These are phyloP conservation scores for Chionomys nivalis DNA, from an alignment of 2,113 vertebrate species.

Conservation along the genomic window DNA sequence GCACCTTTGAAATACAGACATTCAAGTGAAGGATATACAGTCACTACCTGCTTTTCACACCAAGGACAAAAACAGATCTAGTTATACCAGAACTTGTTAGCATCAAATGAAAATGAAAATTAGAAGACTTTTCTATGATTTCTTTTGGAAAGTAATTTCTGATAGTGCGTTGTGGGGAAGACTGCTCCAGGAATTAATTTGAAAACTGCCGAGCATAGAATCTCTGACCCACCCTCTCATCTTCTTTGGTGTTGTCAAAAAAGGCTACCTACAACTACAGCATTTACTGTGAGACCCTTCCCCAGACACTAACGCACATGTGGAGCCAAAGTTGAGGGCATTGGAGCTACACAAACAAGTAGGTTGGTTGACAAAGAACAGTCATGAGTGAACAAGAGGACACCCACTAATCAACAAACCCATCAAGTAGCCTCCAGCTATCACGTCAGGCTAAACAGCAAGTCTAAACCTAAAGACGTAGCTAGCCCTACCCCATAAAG, in stretches of 20 bases:
- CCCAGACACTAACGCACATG: neutral
- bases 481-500: neutral
- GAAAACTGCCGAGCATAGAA: neutral
- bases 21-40: neutral
- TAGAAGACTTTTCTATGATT: constrained; percentile 3
- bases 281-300: neutral
- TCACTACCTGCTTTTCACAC: neutral
- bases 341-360: neutral
- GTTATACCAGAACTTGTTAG: neutral
- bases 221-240: neutral
- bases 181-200: neutral
- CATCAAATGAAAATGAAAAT: constrained; percentile 32
- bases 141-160: constrained; percentile 18
- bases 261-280: neutral
- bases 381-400: neutral
- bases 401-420: neutral
- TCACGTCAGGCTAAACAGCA: neutral
- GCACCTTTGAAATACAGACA: constrained; percentile 88
- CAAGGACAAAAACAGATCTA: neutral
- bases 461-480: neutral
- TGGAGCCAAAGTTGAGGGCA: neutral
- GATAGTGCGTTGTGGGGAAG: neutral
- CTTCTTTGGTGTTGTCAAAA: neutral
- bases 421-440: neutral
- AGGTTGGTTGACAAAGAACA: neutral